A percentile compares a stretch with the other conserved stretches of the same genome.
phyloP scores from a whole-genome alignment of 2,113 vertebrate genomes.

The Phrynosoma platyrhinos region DNA sequence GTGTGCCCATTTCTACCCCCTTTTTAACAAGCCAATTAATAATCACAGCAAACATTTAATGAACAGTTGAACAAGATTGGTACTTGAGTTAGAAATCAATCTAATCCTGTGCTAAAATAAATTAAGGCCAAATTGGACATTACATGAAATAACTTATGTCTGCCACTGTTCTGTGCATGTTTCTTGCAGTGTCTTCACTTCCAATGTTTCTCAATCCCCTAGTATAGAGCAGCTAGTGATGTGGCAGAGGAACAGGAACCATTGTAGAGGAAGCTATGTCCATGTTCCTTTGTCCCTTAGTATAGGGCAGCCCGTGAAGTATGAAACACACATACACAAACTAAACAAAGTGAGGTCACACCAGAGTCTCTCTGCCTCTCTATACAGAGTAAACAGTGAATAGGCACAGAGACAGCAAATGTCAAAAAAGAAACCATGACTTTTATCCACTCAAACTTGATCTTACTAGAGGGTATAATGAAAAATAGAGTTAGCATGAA shows the following conservation, averaged over 20 bases:
- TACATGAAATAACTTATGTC: not conserved
- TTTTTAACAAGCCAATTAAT: conserved; percentile 67
- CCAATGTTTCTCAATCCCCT: too few species aligned
- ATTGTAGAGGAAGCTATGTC: not conserved
- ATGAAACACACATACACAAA: not conserved
- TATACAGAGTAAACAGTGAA: not conserved
- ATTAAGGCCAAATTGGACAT: not conserved
- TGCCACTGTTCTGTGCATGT: not conserved
- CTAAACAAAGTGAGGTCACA: too few species aligned
- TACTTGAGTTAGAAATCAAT: conserved; percentile 28
- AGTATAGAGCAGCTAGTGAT: not conserved
- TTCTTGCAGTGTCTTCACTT: not conserved
- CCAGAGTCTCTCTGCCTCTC: not conserved
- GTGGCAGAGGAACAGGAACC: too few species aligned
- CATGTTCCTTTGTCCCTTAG: not conserved
- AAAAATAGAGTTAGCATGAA: not conserved
- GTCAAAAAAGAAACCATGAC: not conserved
- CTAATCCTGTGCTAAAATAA: conserved; percentile 32
- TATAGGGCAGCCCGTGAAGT: not conserved
- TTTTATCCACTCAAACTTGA: not conserved
- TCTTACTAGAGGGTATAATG: too few species aligned
- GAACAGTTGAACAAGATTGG: conserved; percentile 35
- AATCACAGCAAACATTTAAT: conserved; percentile 56
- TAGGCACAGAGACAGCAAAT: not conserved
- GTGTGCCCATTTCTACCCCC: conserved; percentile 36